Conservation (phyloP, 2,888 invertebrate genomes). For the Altica lythri region DNA sequence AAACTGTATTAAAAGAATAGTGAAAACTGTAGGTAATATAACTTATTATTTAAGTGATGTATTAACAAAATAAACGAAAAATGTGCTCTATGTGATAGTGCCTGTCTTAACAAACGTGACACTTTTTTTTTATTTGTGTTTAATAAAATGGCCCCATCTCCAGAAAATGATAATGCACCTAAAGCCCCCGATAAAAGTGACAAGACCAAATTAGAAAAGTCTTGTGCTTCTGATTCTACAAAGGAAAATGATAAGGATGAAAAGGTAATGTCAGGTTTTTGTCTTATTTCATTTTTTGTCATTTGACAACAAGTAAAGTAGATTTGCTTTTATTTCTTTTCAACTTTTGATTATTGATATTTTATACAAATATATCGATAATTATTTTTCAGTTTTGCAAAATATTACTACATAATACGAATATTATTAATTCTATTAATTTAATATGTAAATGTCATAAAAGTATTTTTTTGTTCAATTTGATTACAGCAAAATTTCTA, state of each 20-base stretch:
- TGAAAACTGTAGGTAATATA: constrained; percentile 25
- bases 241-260: constrained; percentile 46
- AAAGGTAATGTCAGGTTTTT: constrained; percentile 40
- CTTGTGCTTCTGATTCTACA: constrained; percentile 56
- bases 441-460: too few relatives aligned
- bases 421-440: too few relatives aligned
- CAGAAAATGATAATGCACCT: constrained; percentile 76
- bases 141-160: constrained; percentile 72
- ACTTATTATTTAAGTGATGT: constrained; percentile 26
- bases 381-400: neutral
- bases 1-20: constrained; percentile 34
- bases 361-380: neutral
- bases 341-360: neutral
- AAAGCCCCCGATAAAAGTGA: constrained; percentile 73
- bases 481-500: too few relatives aligned
- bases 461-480: too few relatives aligned
- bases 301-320: constrained; percentile 18
- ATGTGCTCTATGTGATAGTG: constrained; percentile 35
- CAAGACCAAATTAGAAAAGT: constrained; percentile 60
- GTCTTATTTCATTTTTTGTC: constrained; percentile 16
- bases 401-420: too few relatives aligned
- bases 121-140: constrained; percentile 38
- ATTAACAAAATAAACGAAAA: constrained; percentile 22
- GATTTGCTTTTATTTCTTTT: constrained; percentile 9
- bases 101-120: constrained; percentile 26